A percentile compares a stretch with the other conserved stretches of the same genome.
These are phyloP conservation scores for Abramis brama DNA, from an alignment of 2,113 vertebrate genomes.

Conservation along the genomic window DNA sequence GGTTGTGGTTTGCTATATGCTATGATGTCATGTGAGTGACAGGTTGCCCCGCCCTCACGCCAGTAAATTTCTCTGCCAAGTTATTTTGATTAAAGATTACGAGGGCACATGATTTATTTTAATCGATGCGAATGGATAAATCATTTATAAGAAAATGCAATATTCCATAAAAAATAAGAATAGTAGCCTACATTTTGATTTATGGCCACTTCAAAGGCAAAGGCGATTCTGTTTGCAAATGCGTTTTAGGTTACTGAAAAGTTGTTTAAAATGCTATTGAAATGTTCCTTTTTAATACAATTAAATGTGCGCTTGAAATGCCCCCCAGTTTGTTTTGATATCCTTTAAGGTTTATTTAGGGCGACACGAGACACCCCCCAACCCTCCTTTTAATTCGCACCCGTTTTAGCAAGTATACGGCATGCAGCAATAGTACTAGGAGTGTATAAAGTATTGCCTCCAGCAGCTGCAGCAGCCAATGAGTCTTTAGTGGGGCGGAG, in stretches of 20 bases:
- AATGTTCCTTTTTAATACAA: not conserved
- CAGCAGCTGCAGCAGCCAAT: slow-evolving; percentile 41
- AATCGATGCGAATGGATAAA: too few relatives aligned
- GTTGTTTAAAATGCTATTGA: not conserved
- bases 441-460: slow-evolving; percentile 19
- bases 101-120: too few relatives aligned
- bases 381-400: not conserved
- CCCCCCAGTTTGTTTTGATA: not conserved
- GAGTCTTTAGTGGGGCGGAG: slow-evolving; percentile 49
- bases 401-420: not conserved
- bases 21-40: too few relatives aligned
- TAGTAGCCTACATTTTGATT: too few relatives aligned
- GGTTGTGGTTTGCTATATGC: too few relatives aligned
- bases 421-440: not conserved
- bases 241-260: not conserved
- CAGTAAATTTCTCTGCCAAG: too few relatives aligned
- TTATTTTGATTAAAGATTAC: too few relatives aligned
- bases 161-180: too few relatives aligned
- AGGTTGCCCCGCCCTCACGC: too few relatives aligned
- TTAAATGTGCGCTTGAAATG: not conserved
- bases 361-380: not conserved
- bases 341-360: not conserved
- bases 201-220: not conserved
- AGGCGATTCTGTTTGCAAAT: not conserved
- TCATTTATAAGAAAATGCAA: too few relatives aligned